Conservation (phyloP, 2,113 vertebrate genomes). For the Ginglymostoma cirratum region DNA sequence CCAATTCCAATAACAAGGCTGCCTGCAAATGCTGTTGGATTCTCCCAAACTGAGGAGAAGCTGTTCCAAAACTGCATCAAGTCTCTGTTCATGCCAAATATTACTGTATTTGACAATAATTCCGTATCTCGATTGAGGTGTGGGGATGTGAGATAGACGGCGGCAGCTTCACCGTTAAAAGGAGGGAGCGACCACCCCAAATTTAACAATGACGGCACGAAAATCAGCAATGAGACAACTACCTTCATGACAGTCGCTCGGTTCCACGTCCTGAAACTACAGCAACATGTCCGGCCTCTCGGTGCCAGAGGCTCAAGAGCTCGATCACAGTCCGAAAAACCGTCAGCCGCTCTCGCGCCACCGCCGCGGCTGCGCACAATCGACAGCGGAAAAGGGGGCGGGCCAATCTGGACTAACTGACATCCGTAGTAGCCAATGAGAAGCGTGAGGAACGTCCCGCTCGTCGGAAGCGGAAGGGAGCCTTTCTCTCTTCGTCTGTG, state of each 20-base stretch:
- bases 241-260: conserved; percentile 24
- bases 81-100: background rate
- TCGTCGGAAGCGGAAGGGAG: background rate
- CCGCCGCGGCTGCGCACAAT: background rate
- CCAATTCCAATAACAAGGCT: background rate
- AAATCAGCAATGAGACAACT: background rate
- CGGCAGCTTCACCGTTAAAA: background rate
- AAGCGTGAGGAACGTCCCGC: background rate
- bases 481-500: no score
- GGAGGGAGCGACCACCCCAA: background rate
- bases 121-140: background rate
- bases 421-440: background rate
- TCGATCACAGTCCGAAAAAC: background rate
- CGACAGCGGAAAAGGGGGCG: no score
- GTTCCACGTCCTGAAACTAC: background rate
- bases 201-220: background rate
- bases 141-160: background rate
- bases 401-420: background rate
- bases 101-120: background rate
- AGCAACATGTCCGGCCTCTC: background rate
- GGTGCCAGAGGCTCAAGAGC: background rate
- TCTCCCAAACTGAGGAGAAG: background rate
- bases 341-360: background rate
- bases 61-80: background rate
- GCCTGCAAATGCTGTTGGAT: background rate